A percentile compares a stretch with the other conserved stretches of the same genome.
phyloP scores from a whole-genome alignment of 2,888 invertebrate species.

The Acrobasis consociella region DNA sequence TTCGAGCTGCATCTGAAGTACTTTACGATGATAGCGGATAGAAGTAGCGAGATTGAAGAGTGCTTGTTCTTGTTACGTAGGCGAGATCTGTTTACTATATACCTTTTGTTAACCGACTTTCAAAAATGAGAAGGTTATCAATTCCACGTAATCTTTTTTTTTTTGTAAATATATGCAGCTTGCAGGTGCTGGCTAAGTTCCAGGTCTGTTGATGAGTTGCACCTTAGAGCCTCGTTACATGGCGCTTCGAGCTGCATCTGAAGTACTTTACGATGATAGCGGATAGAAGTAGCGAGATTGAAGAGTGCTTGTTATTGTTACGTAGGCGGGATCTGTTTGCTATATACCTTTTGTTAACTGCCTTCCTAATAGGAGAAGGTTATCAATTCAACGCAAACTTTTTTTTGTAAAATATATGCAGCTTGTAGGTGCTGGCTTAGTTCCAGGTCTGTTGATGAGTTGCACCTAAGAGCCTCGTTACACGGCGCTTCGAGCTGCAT shows the following conservation, averaged over 20 bases:
- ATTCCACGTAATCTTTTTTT: too few species aligned
- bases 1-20: not conserved
- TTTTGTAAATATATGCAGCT: not conserved
- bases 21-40: not conserved
- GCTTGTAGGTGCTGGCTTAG: not conserved
- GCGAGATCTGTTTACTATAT: too few species aligned
- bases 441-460: slow-evolving; percentile 1
- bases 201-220: slow-evolving; percentile 3
- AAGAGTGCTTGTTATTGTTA: not conserved
- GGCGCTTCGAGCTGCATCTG: not conserved
- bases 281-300: not conserved
- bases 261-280: not conserved
- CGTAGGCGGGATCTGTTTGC: too few species aligned
- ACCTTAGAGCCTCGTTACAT: not conserved
- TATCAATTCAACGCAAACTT: too few species aligned
- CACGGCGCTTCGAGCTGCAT: not conserved
- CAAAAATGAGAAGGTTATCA: too few species aligned
- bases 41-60: not conserved
- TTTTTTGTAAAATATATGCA: not conserved
- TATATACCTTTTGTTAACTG: too few species aligned
- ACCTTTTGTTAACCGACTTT: too few species aligned
- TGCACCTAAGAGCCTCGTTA: slow-evolving; percentile 1
- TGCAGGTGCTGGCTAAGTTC: not conserved
- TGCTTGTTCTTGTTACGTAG: not conserved
- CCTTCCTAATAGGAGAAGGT: too few species aligned